phyloP scores from a whole-genome alignment of 1,140 invertebrate species.

The Centruroides sculpturatus region DNA sequence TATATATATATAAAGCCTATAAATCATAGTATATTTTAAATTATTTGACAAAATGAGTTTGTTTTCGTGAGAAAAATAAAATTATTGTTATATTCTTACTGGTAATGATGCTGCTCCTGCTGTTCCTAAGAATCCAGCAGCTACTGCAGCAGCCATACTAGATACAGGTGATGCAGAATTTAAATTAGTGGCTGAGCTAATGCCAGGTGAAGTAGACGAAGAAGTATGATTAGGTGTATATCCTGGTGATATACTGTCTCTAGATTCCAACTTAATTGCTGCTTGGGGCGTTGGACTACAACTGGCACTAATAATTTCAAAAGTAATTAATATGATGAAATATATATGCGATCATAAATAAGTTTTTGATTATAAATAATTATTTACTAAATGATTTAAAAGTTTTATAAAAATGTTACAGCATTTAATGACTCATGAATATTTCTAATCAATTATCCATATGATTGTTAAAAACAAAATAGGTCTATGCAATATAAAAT shows the following conservation, averaged over 20 bases:
- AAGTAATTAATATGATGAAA: not conserved
- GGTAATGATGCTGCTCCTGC: conserved; percentile 9
- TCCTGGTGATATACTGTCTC: not conserved
- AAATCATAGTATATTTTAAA: no score
- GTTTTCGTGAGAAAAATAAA: no score
- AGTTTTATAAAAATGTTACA: no score
- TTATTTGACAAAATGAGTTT: no score
- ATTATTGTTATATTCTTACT: conserved; percentile 8
- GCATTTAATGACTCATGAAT: no score
- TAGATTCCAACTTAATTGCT: not conserved
- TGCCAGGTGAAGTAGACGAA: conserved; percentile 2
- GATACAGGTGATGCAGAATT: conserved; percentile 1
- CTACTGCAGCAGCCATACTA: not conserved
- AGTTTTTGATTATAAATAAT: no score
- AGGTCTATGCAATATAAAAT: no score
- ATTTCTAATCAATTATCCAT: no score
- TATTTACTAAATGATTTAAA: no score
- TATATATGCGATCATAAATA: no score
- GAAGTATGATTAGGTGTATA: not conserved
- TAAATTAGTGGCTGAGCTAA: not conserved
- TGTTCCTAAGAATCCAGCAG: not conserved
- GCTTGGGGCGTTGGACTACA: conserved; percentile 6
- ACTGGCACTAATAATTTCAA: conserved; percentile 4
- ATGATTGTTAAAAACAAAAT: no score
- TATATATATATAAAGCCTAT: no score